Base-by-base conservation (phyloP, 2,888 invertebrate genomes). In the Plemyria rubiginata region DNA sequence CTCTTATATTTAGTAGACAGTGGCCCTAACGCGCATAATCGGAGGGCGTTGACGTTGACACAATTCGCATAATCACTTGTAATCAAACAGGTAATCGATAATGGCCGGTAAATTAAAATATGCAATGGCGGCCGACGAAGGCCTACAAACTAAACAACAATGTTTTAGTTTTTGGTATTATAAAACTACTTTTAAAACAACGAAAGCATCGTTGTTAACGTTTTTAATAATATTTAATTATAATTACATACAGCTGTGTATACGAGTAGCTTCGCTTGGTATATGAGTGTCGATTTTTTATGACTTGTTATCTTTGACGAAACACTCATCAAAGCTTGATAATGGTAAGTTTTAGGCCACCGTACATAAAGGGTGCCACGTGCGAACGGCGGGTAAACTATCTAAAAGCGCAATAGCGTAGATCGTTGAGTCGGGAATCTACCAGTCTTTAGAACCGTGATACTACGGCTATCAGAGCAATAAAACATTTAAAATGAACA, bases 11-110 rank as follows among this genome's bases (percentile, higher is more conserved):
- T 32, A 54, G 54, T 28, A 13, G 45, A 40, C 51, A 54, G 45
- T 40, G 51, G 29, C 9, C 54, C 48, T 36, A 28, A 50, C 38
- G 54, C 48, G 36, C 51, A 38, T 61, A 61, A 69, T 66, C 46
- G 60, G 57, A 66, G 66, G 68, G 63, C 61, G 63, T 66, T 68
- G 66, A 67, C 66, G 67, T 63, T 65, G 67, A 60, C 68, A 66
- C 66, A 65, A 65, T 56, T 68, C 64, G 59, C 66, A 60, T 71
- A 71, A 70, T 66, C 29, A 38, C 52, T 54, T 52, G 60, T 70
- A 67, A 71, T 68, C 63, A 62, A 66, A 66, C 67, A 45, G 60
- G 66, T 71, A 68, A 68, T 70, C 66, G 60, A 64, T 68, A 55
- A 62, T 62, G 56, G 43, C 49, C 48, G 55, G 51, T 15, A 13